Percentiles rank a stretch among this genome's conserved stretches.
These are phyloP conservation scores for Meganola albula DNA, from an alignment of 2,888 invertebrate species.

Conservation along the genomic window DNA sequence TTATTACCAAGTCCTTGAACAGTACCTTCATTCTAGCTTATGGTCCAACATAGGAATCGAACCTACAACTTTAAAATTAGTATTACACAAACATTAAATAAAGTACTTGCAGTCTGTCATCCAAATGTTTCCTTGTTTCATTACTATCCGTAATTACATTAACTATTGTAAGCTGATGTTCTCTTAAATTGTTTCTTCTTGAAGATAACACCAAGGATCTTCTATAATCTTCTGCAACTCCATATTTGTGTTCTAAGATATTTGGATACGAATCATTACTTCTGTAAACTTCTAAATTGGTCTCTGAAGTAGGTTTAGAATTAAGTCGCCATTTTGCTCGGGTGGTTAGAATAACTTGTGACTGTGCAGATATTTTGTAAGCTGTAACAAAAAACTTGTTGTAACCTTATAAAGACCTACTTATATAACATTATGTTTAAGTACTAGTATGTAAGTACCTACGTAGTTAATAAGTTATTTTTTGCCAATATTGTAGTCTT, in stretches of 20 bases:
- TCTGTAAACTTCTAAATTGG: neutral
- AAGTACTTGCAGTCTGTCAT: slow-evolving; percentile 58
- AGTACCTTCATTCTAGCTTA: too few relatives aligned
- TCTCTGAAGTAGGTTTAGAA: neutral
- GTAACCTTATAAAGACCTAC: too few relatives aligned
- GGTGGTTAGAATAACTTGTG: slow-evolving; percentile 42
- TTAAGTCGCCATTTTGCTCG: slow-evolving; percentile 41
- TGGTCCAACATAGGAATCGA: too few relatives aligned
- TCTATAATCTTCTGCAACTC: slow-evolving; percentile 47
- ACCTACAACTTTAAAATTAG: too few relatives aligned
- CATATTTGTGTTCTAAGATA: slow-evolving; percentile 29
- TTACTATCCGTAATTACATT: slow-evolving; percentile 63
- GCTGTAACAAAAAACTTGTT: slow-evolving; percentile 45
- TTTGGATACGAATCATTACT: slow-evolving; percentile 3
- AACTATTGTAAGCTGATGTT: slow-evolving; percentile 48
- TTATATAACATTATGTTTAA: too few relatives aligned
- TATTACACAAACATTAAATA: too few relatives aligned
- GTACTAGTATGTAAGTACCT: too few relatives aligned
- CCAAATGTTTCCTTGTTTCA: slow-evolving; percentile 54
- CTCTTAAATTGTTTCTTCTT: slow-evolving; percentile 46
- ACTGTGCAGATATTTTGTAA: slow-evolving; percentile 49
- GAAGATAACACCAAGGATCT: slow-evolving; percentile 37
- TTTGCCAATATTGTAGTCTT: too few relatives aligned
- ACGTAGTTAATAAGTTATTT: too few relatives aligned
- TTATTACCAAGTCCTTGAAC: too few relatives aligned